phyloP scores from a whole-genome alignment of 2,888 invertebrate species.

The Chromoteleia sp. region DNA sequence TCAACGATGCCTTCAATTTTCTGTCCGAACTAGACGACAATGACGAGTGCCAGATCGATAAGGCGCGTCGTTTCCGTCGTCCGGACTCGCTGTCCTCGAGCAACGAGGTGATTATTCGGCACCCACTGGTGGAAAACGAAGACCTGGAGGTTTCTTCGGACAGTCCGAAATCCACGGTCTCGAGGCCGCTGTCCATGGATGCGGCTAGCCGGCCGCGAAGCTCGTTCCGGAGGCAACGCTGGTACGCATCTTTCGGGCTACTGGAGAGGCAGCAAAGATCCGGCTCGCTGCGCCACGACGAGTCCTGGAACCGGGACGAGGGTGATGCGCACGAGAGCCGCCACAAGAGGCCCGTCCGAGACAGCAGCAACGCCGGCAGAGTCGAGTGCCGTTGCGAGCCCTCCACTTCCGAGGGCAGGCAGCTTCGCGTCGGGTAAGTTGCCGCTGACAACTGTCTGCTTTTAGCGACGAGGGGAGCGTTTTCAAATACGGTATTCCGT shows the following conservation, averaged over 20 bases:
- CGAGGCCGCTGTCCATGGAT: constrained; percentile 29
- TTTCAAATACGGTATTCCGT: constrained; percentile 8
- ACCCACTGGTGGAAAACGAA: constrained; percentile 24
- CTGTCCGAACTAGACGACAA: constrained; percentile 79
- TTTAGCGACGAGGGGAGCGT: constrained; percentile 14
- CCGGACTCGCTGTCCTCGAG: constrained; percentile 30
- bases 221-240: constrained; percentile 64
- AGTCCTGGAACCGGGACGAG: constrained; percentile 71
- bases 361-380: constrained; percentile 47
- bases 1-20: constrained; percentile 81
- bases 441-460: constrained; percentile 22
- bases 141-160: not conserved
- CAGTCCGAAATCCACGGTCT: not conserved
- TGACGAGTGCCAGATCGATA: constrained; percentile 61
- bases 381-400: constrained; percentile 70
- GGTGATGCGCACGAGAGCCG: constrained; percentile 10
- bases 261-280: constrained; percentile 45
- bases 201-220: constrained; percentile 39
- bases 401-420: constrained; percentile 72
- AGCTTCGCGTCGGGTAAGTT: constrained; percentile 62
- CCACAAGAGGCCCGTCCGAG: constrained; percentile 49
- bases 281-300: constrained; percentile 56
- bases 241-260: constrained; percentile 68
- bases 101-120: constrained; percentile 62
- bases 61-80: not conserved